These are phyloP conservation scores for Oscheius sp. DNA, from an alignment of 2,888 invertebrate genomes.

Conservation along the genomic window DNA sequence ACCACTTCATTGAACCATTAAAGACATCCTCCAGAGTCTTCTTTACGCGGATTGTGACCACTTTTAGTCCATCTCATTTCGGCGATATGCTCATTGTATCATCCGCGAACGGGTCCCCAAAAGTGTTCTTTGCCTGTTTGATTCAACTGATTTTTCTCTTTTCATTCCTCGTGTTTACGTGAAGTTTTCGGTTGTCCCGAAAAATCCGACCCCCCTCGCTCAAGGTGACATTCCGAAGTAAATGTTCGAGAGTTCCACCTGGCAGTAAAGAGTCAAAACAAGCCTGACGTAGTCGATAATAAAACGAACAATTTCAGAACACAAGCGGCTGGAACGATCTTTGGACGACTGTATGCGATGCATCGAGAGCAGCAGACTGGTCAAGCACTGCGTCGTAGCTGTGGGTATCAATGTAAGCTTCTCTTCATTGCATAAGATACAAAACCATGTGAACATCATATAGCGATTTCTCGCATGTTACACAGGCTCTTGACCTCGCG, in stretches of 20 bases:
- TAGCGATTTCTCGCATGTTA: background rate
- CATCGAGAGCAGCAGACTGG: slow-evolving; percentile 83
- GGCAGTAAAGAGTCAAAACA: background rate
- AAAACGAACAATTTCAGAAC: slow-evolving; percentile 77
- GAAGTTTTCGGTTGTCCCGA: background rate
- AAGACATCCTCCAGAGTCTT: too few relatives aligned
- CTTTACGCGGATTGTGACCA: too few relatives aligned
- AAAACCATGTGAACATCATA: background rate
- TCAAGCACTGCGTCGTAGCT: slow-evolving; percentile 87
- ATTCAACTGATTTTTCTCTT: too few relatives aligned
- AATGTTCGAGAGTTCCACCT: slow-evolving; percentile 15
- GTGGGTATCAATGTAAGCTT: slow-evolving; percentile 81
- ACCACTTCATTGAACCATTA: slow-evolving; percentile 22
- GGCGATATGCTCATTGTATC: too few relatives aligned
- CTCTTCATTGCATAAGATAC: background rate
- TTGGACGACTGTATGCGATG: slow-evolving; percentile 87
- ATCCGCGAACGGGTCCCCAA: too few relatives aligned
- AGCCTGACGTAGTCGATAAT: background rate
- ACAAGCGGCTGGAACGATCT: slow-evolving; percentile 80
- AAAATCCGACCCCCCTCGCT: slow-evolving; percentile 8
- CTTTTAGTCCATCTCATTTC: background rate
- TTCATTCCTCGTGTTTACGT: too few relatives aligned
- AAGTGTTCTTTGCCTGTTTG: too few relatives aligned
- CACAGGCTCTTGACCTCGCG: background rate
- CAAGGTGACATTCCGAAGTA: slow-evolving; percentile 31